Base-by-base conservation (phyloP, 30 jellyfish, hydroid and myxozoan genomes). In the Morbakka virulenta region DNA sequence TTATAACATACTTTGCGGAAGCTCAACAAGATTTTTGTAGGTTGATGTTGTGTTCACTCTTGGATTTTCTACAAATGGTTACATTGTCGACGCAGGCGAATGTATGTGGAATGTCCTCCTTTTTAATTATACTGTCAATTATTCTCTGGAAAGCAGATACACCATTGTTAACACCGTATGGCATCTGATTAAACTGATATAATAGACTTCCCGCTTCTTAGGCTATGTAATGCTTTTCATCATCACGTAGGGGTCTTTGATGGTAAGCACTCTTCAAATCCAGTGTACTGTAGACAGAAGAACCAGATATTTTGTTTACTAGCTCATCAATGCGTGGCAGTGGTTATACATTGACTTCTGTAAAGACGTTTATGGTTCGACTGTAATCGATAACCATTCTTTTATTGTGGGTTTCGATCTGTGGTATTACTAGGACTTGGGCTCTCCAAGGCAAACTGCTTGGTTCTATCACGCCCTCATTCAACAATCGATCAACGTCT, bases 341-440 rank as follows among this genome's bases (percentile, higher is more conserved):
- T 13, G 89, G n/a, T n/a, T n/a, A 82, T 3, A 83, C 96, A 52
- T 85, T 94, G 34, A 78, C 65, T 28, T 78, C 76, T 14, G 90
- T 85, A 48, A 28, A 85, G 4, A 25, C 21, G 69, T 77, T 85
- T 35, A 78, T 85, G 2, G 95, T 85, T 85, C 79, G 88, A 23
- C 57, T 24, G 64, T 71, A 82, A 62, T 82, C 94, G 23, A 72
- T 62, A 1, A 71, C 89, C 82, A 82, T 51, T 9, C 89, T n/a
- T 76, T 53, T 76, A 50, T 53, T 52, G 30, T 53, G 78, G 0
- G 35, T 34, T 35, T 82, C 73, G 31, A 70, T 76, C 14, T 0
- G n/a, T n/a, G n/a, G n/a, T n/a, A n/a, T n/a, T n/a, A n/a, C n/a
- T n/a, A n/a, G n/a, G n/a, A n/a, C n/a, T 36, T 20, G 94, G 35